Percentiles rank a stretch among this genome's conserved stretches.
Evolutionary conservation across 2,797 vertebrate genomes (phyloP).

Genomic region (Paedocypris micromegethes): DNA sequence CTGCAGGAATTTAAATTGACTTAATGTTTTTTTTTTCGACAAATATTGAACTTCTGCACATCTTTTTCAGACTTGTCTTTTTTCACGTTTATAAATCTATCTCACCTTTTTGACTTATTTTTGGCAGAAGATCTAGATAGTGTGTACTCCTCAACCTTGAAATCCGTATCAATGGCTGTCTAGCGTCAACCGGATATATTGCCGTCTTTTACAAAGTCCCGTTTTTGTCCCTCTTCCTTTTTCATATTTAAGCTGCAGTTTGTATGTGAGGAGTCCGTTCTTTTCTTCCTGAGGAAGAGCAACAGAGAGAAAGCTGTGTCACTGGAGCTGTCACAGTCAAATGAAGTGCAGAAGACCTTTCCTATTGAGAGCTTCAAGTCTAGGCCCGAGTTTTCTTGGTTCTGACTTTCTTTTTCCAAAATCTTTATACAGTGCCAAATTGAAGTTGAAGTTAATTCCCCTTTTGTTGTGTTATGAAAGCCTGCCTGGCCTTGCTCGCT

Average conservation of each 20-base stretch:
- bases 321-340: neutral
- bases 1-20: too few species aligned
- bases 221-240: neutral
- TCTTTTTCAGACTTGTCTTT: neutral
- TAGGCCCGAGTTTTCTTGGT: too few species aligned
- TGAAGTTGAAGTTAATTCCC: neutral
- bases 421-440: too few species aligned
- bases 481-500: neutral
- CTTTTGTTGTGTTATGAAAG: neutral
- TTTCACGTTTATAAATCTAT: slow-evolving; percentile 2
- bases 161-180: slow-evolving; percentile 27
- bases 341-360: neutral
- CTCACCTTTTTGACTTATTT: slow-evolving; percentile 18
- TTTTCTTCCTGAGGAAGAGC: slow-evolving; percentile 14
- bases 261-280: neutral
- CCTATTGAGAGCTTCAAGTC: neutral
- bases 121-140: slow-evolving; percentile 30
- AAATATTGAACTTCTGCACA: neutral
- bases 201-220: slow-evolving; percentile 15
- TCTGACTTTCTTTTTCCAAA: too few species aligned
- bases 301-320: neutral
- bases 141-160: slow-evolving; percentile 31
- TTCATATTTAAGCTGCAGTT: slow-evolving; percentile 9
- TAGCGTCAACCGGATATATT: slow-evolving; percentile 27
- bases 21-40: too few species aligned